Base-by-base conservation (phyloP, 2,888 invertebrate species). In the Erebia aethiops region DNA sequence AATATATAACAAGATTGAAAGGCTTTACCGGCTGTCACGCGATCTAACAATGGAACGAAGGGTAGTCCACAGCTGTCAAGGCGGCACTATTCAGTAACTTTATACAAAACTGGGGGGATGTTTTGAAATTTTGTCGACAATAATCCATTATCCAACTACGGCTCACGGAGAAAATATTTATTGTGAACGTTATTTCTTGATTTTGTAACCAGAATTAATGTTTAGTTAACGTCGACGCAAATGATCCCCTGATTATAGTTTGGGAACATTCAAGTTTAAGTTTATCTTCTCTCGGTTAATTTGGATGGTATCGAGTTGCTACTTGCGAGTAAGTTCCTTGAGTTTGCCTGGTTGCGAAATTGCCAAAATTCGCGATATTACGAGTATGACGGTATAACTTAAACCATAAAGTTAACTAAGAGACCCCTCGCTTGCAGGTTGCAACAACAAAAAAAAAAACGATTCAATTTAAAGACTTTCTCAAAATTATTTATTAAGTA, bases 61-160 rank as follows among this genome's bases (percentile, higher is more conserved):
- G 71, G 72, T 75, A 76, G 73, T 77, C 75, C 74, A 76, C 73
- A 76, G 76, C 75, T 77, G 76, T 75, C 76, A 75, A 76, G 75
- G 74, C 76, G 69, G 46, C 64, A 69, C 67, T 75, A 72, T 76
- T 68, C 71, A 67, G 58, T 62, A 76, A 75, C 76, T 76, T 73
- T 67, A 70, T 74, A 66, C 52, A 72, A 71, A 73, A 71, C 67
- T 66, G 65, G 67, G 69, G 64, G 73, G 71, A 56, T 68, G 58
- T 73, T 74, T 73, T 41, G 66, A 72, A 72, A 66, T 71, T 73
- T 70, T 26, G 68, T 51, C 52, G 62, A 57, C 21, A 72, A 65
- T 67, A 67, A 35, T 35, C 26, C 26, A 26, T 21, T 21, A 61
- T 71, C 57, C 60, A 61, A 61, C 60, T 1, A 7, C n/a, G 16